Evolutionary conservation across 2,113 vertebrate genomes (phyloP), one percentile per base, ranked within the genome.

Genomic region (Entomyzon cyanotis): DNA sequence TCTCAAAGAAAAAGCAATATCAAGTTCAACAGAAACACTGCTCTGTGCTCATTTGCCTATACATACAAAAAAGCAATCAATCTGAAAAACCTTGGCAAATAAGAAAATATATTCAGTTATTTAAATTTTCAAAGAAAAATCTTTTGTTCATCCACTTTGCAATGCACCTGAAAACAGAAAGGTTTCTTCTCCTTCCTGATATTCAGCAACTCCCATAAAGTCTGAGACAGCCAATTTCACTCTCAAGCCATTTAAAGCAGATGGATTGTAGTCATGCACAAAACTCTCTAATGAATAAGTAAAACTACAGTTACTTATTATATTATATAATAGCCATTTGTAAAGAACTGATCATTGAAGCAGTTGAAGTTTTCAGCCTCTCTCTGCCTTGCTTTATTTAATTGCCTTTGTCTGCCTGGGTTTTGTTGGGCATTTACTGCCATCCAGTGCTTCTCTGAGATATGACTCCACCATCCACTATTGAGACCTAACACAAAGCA

Each of bases 301-400:
- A 96, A 97, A 97, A 96, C 94, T 96, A 96, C 92, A 93, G 92
- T 95, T 94, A 86, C 95, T 97, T 96, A 96, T 97, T 97, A 94
- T 96, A 96, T 96, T 97, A 96, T 95, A 94, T 94, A 97, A 97
- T 96, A 96, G 88, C 90, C 90, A 97, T 97, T 97, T 96, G 94
- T 96, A 94, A 96, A 95, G 96, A 96, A 96, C 85, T 88, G 97
- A 96, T 96, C 96, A 89, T 33, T 94, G 92, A 89, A 96, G 94
- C 94, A 91, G 90, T 74, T 90, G 84, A 95, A 95, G 92, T 95
- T 93, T 94, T 33, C 74, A 13, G 81, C 17, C 79, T 92, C 50
- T 77, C 65, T 68, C 42, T 41, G 77, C 93, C 81, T 84, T 15
- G 76, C 93, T 85, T 63, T 95, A 89, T 91, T 93, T 87, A 91